phyloP scores from a whole-genome alignment of 23 tunicate species.

The Phallusia fumigata region DNA sequence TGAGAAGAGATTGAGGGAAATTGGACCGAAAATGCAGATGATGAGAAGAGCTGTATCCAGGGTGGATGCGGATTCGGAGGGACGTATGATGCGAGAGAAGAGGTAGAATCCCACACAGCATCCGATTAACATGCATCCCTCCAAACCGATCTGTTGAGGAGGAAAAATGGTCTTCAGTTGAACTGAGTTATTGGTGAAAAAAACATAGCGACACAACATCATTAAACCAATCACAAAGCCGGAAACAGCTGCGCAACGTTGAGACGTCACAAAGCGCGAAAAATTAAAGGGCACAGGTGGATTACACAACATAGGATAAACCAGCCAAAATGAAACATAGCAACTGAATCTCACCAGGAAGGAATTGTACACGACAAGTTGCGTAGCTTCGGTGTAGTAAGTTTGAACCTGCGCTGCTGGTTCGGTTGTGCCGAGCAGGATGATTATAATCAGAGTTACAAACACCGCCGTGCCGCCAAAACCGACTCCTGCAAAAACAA shows the following conservation, averaged over 20 bases:
- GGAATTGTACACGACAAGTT: constrained; percentile 23
- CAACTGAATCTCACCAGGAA: constrained; percentile 26
- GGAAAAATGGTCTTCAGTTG: no score
- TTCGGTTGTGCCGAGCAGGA: constrained; percentile 34
- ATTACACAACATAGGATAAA: neutral
- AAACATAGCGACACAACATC: no score
- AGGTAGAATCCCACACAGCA: constrained; percentile 42
- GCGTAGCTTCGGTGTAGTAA: constrained; percentile 28
- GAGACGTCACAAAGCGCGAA: no score
- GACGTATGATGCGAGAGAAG: constrained; percentile 32
- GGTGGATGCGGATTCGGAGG: constrained; percentile 29
- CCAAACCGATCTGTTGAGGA: constrained; percentile 26
- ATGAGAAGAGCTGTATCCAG: constrained; percentile 53
- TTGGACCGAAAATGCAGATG: constrained; percentile 46
- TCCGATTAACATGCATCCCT: constrained; percentile 48
- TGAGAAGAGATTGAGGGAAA: constrained; percentile 33
- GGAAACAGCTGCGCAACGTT: no score
- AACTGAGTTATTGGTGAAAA: no score
- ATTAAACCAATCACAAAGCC: no score
- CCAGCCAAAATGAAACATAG: neutral
- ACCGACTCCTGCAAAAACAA: constrained; percentile 14
- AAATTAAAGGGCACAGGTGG: no score
- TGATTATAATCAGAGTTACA: constrained; percentile 25
- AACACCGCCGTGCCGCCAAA: constrained; percentile 21
- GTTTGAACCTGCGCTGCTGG: neutral